Base-by-base conservation (phyloP, 2,888 invertebrate species). In the Trissolcus brochymenae region DNA sequence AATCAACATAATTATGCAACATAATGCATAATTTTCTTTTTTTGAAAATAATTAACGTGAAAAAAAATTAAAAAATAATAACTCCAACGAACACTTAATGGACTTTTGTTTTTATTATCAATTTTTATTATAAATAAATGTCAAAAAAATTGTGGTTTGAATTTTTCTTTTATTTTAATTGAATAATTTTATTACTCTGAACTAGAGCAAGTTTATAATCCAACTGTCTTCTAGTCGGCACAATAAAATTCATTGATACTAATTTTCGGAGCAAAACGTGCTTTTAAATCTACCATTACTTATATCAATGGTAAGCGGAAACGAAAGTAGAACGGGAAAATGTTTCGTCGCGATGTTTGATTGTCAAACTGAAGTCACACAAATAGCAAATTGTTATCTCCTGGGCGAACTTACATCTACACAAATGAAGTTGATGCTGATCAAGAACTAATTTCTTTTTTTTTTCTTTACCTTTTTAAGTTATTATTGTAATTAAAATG, bases 251-350 rank as follows among this genome's bases (percentile, higher is more conserved):
- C 35, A 35, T 35, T 35, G 35, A 35, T 35, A 35, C 35, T 35
- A 59, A 66, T 56, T 66, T 66, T 66, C 21, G 66, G 66, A 49
- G 2, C 14, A 57, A 65, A 57, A 35, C 35, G 35, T 14, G 49
- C 14, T 14, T 50, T 13, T 35, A 55, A 56, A 54, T 57, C 21
- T 29, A 57, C 19, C 56, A 50, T 14, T 9, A 17, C n/a, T 56
- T 13, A 56, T 71, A 71, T 71, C 70, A 62, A 51, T 57, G 62
- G 50, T 19, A 11, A 19, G 40, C 70, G 70, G 70, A 71, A 71
- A 62, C 51, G 50, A 62, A 71, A 56, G 70, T 71, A 57, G 70
- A 71, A 62, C 70, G 62, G 56, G 25, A 62, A 71, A 71, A 71
- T 43, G 62, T 13, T 54, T 62, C 41, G 61, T 55, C 70, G 70